These are phyloP conservation scores for Rosalia funebris DNA, from an alignment of 2,888 invertebrate species.

Conservation along the genomic window DNA sequence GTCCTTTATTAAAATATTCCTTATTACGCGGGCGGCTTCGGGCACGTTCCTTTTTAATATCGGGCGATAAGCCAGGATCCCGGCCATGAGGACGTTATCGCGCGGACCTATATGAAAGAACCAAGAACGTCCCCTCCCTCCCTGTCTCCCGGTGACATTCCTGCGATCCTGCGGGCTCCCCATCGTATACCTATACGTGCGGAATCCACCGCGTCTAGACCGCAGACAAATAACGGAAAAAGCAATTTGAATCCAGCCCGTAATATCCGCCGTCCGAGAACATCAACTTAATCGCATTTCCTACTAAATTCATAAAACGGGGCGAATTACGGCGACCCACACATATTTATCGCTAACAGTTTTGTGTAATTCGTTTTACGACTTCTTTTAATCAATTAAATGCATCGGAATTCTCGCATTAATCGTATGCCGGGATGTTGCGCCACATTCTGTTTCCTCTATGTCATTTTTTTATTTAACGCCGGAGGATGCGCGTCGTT, in stretches of 20 bases:
- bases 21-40: too few species aligned
- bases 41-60: too few species aligned
- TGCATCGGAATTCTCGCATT: slow-evolving; percentile 25
- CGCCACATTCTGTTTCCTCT: slow-evolving; percentile 10
- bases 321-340: slow-evolving; percentile 31
- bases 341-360: slow-evolving; percentile 31
- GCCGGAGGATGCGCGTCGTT: slow-evolving; percentile 1
- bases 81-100: too few species aligned
- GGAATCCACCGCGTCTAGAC: slow-evolving; percentile 31
- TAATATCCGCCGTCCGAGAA: slow-evolving; percentile 32
- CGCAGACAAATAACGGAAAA: slow-evolving; percentile 33
- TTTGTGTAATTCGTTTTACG: slow-evolving; percentile 39
- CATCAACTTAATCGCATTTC: slow-evolving; percentile 36
- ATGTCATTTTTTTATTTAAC: slow-evolving; percentile 10
- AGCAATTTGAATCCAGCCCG: slow-evolving; percentile 32
- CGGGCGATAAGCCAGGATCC: too few species aligned
- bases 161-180: too few species aligned
- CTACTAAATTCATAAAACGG: slow-evolving; percentile 35
- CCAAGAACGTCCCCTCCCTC: too few species aligned
- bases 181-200: too few species aligned
- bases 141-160: too few species aligned
- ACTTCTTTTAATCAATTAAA: slow-evolving; percentile 36
- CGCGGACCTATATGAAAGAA: too few species aligned
- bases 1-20: too few species aligned
- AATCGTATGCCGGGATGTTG: slow-evolving; percentile 29